These are phyloP conservation scores for Spizaetus ornatus DNA, from an alignment of 2,113 vertebrate genomes.

Conservation along the genomic window DNA sequence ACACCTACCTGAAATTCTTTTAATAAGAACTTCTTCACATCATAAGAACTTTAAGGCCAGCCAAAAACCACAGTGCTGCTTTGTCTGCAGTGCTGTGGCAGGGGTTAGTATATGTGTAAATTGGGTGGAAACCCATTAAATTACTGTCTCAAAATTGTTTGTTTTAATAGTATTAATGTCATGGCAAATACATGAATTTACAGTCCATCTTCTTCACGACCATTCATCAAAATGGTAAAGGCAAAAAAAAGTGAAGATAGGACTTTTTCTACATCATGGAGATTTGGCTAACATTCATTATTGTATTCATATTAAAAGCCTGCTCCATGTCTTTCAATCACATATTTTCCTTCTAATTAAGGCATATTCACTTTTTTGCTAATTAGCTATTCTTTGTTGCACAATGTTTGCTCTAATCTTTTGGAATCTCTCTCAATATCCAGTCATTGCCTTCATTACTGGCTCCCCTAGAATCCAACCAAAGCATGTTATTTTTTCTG, in stretches of 20 bases:
- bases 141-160: background rate
- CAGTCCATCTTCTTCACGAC: background rate
- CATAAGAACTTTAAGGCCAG: background rate
- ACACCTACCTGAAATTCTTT: background rate
- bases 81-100: background rate
- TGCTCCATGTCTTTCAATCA: slow-evolving; percentile 71
- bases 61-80: background rate
- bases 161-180: background rate
- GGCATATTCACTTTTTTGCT: slow-evolving; percentile 76
- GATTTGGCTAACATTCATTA: slow-evolving; percentile 18
- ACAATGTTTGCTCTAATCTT: slow-evolving; percentile 84
- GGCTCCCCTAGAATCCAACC: slow-evolving; percentile 74
- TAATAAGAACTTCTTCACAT: background rate
- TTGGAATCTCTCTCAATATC: slow-evolving; percentile 79
- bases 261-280: background rate
- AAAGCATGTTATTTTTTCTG: slow-evolving; percentile 81
- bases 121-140: background rate
- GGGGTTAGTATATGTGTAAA: background rate
- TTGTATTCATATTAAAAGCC: slow-evolving; percentile 49
- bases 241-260: background rate
- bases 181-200: background rate
- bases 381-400: slow-evolving; percentile 84
- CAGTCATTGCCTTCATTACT: slow-evolving; percentile 78
- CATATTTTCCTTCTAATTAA: slow-evolving; percentile 73
- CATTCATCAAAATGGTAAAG: background rate